Conservation (phyloP, 2,888 invertebrate genomes). For the Heteropelma amictum region DNA sequence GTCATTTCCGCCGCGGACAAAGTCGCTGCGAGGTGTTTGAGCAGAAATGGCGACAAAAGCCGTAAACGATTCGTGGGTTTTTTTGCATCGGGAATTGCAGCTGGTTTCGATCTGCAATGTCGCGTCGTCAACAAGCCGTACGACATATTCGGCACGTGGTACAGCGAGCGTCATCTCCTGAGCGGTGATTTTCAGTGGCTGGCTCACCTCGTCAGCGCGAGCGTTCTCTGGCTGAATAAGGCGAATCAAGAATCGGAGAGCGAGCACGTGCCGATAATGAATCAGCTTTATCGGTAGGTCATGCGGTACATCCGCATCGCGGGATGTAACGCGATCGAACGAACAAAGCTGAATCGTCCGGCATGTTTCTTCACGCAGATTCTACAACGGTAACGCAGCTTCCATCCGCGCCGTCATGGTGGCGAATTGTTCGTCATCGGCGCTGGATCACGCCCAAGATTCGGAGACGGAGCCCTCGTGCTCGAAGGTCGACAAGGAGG, state of each 20-base stretch:
- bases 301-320: neutral
- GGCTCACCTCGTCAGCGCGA: slow-evolving; percentile 86
- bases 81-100: slow-evolving; percentile 74
- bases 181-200: slow-evolving; percentile 91
- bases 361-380: slow-evolving; percentile 78
- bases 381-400: slow-evolving; percentile 89
- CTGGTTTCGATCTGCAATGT: slow-evolving; percentile 85
- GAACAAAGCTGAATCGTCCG: too few relatives aligned
- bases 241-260: slow-evolving; percentile 89
- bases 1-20: too few relatives aligned
- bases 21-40: too few relatives aligned
- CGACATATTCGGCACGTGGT: slow-evolving; percentile 95
- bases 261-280: slow-evolving; percentile 88
- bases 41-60: too few relatives aligned
- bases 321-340: neutral
- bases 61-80: neutral
- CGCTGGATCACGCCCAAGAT: slow-evolving; percentile 68
- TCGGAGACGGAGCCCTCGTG: slow-evolving; percentile 68
- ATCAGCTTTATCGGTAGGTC: slow-evolving; percentile 80
- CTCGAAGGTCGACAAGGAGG: slow-evolving; percentile 69
- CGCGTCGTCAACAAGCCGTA: slow-evolving; percentile 90
- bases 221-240: slow-evolving; percentile 89
- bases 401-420: slow-evolving; percentile 88
- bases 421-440: slow-evolving; percentile 83
- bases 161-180: slow-evolving; percentile 87